phyloP scores from a whole-genome alignment of 2,888 invertebrate genomes.

The Phlogophora meticulosa region DNA sequence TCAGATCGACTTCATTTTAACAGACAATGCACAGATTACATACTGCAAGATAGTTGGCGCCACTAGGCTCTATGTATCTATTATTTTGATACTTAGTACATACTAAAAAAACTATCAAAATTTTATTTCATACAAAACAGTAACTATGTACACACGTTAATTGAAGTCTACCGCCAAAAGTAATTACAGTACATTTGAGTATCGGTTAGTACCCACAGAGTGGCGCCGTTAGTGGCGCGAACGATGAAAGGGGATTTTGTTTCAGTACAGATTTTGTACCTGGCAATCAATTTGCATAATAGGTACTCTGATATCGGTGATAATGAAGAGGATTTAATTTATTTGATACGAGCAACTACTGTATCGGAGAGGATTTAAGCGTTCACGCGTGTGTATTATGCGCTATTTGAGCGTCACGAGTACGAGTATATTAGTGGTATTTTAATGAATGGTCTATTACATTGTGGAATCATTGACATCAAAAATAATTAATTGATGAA shows the following conservation, averaged over 20 bases:
- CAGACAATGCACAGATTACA: too few relatives aligned
- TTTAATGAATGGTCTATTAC: not conserved
- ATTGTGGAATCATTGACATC: too few relatives aligned
- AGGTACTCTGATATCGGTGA: conserved; percentile 27
- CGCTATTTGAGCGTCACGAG: not conserved
- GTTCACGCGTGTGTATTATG: conserved; percentile 4
- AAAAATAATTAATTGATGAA: too few relatives aligned
- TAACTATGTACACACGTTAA: conserved; percentile 22
- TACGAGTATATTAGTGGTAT: not conserved
- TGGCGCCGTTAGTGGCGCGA: conserved; percentile 55
- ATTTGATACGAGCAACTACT: conserved; percentile 13
- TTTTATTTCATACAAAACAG: not conserved
- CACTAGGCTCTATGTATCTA: too few relatives aligned
- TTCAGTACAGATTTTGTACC: conserved; percentile 56
- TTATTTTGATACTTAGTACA: too few relatives aligned
- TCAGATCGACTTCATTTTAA: too few relatives aligned
- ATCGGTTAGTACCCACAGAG: conserved; percentile 48
- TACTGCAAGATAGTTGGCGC: too few relatives aligned
- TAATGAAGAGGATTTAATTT: conserved; percentile 37
- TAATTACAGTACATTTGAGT: conserved; percentile 65
- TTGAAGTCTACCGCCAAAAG: conserved; percentile 39
- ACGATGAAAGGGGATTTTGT: conserved; percentile 52
- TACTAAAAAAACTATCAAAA: too few relatives aligned
- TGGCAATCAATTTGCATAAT: conserved; percentile 58
- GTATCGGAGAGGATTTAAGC: conserved; percentile 14